Percentiles rank a stretch among this genome's conserved stretches.
These are phyloP conservation scores for Sminthurides aquaticus DNA, from an alignment of 2,888 invertebrate species.

Conservation along the genomic window DNA sequence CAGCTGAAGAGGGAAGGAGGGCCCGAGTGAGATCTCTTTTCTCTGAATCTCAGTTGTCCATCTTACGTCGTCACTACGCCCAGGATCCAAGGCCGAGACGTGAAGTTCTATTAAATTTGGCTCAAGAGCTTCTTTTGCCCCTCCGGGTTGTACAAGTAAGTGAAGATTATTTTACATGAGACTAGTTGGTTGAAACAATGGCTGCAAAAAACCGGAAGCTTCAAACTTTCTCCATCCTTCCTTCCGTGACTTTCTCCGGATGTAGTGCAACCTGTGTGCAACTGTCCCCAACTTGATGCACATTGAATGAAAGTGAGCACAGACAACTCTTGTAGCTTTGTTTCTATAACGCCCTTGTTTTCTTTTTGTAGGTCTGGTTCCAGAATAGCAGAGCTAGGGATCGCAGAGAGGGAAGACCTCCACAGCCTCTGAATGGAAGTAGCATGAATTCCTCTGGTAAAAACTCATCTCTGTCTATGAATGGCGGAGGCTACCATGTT, in stretches of 20 bases:
- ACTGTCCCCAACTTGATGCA: no score
- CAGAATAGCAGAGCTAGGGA: slow-evolving; percentile 89
- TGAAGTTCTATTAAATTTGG: slow-evolving; percentile 84
- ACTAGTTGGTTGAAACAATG: no score
- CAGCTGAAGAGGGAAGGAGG: slow-evolving; percentile 40
- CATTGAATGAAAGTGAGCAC: no score
- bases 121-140: slow-evolving; percentile 59
- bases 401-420: slow-evolving; percentile 57
- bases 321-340: no score
- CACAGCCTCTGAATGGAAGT: slow-evolving; percentile 25
- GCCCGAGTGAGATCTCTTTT: slow-evolving; percentile 79
- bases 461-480: slow-evolving; percentile 24
- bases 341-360: no score
- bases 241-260: no score
- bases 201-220: no score
- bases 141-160: slow-evolving; percentile 54
- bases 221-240: no score
- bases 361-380: slow-evolving; percentile 88
- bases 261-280: no score
- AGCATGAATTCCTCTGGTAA: slow-evolving; percentile 21
- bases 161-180: neutral
- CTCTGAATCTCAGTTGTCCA: slow-evolving; percentile 83
- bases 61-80: slow-evolving; percentile 81
- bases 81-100: slow-evolving; percentile 87
- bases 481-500: slow-evolving; percentile 25